Base-by-base conservation (phyloP, 2,113 vertebrate genomes). In the Cinclus cinclus region DNA sequence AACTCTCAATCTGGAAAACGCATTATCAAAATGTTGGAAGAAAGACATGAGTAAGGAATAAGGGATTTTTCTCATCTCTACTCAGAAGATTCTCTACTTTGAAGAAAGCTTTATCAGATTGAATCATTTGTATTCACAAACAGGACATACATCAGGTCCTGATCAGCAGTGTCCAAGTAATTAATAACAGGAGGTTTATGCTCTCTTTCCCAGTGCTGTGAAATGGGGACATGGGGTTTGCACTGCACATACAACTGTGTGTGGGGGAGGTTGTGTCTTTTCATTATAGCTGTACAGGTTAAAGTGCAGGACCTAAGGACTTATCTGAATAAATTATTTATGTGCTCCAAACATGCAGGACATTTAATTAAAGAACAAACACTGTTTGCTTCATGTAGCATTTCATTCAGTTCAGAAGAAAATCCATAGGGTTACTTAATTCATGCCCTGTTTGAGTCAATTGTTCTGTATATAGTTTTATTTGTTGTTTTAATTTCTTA, bases 381-480 rank as follows among this genome's bases (percentile, higher is more conserved):
- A 27, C 15, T 31, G 2, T 24, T 41, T 52, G 7, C 11, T 74
- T 85, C 13, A 14, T 25, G 21, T 7, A 39, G 2, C 6, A 41
- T 59, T 82, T 85, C 28, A 25, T 73, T 78, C 46, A 22, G 9
- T 13, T 69, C 1, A 11, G n/a, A 56, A 81, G 37, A 33, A 23
- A 63, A 30, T 4, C 22, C 30, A 30, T 19, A 30, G 4, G 18
- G 3, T 4, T 64, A 39, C 4, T 55, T 35, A 0, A 0, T 46
- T 42, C 5, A 3, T 53, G 6, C 8, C 21, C 4, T 44, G 6
- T 42, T 80, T 70, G n/a, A 69, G 24, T 50, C 10, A 73, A 33
- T 14, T 39, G 8, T 21, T 69, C 39, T 25, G 3, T 64, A 15
- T 13, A 7, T 16, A 11, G 2, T 31, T 70, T 60, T 6, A 27